Base-by-base conservation (phyloP, 2,113 vertebrate species). In the Sterrhoptilus dennistouni region DNA sequence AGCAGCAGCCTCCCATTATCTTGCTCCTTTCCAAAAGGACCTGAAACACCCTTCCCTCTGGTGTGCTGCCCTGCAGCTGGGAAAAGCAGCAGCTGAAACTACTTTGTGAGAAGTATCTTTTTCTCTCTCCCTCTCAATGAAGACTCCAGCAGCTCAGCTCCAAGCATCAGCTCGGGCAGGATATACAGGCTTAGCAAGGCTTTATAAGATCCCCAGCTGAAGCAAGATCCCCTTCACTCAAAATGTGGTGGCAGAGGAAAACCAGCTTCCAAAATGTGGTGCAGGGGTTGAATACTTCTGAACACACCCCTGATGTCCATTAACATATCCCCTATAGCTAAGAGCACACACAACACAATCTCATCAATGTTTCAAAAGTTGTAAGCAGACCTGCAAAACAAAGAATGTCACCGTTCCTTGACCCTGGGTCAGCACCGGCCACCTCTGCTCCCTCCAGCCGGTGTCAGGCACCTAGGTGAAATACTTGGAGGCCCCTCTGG, bases 401-500 rank as follows among this genome's bases (percentile, higher is more conserved):
- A 24, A 35, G 5, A 52, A 3, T 1, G 7, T n/a, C 71, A 29
- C 54, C 31, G 2, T 77, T 45, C 79, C 25, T 33, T 3, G 3
- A 42, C 50, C 59, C 38, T 5, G 1, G 31, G 28, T 57, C 49
- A 28, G 42, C 6, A 7, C 11, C 0, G 0, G 80, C 64, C 35
- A 7, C n/a, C 56, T 78, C 25, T 59, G 83, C 66, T 81, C 44
- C 57, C 44, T 56, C 44, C 0, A 6, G n/a, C 70, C 0, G 0
- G 5, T 6, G 22, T 35, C 49, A 72, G 79, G 75, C 77, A 76
- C 52, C 88, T 97, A 97, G 13, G 95, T 97, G 86, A 97, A 98
- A 45, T 98, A 98, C 76, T 95, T 95, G 82, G 92, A 89, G 24
- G 89, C 14, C 36, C 93, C 96, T 76, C 85, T 50, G 31, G 88